These are phyloP conservation scores for Phylloscopus collybita DNA, from an alignment of 2,797 vertebrate species.

Conservation along the genomic window DNA sequence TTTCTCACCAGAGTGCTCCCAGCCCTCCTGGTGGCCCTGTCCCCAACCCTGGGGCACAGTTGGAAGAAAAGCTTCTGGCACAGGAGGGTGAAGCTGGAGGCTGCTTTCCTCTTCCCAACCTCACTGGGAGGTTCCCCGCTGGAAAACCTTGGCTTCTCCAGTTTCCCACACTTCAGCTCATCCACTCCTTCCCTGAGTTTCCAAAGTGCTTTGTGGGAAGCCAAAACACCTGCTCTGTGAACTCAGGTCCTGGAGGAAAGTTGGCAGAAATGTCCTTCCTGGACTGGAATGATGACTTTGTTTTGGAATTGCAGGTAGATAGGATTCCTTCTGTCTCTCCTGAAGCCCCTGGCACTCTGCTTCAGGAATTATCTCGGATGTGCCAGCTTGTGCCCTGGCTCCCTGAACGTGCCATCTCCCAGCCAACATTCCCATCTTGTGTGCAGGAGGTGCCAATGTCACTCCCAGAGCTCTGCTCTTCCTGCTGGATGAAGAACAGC, in stretches of 20 bases:
- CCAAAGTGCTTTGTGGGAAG: background rate
- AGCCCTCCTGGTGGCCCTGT: background rate
- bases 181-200: background rate
- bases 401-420: background rate
- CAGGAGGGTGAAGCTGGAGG: background rate
- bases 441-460: background rate
- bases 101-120: background rate
- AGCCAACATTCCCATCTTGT: background rate
- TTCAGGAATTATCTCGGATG: accelerated
- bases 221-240: constrained; percentile 33
- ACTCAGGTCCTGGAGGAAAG: background rate
- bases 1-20: background rate
- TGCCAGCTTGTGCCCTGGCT: background rate
- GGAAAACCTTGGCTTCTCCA: background rate
- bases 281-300: background rate
- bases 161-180: background rate
- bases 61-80: background rate
- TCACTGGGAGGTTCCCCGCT: background rate
- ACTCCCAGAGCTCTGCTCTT: background rate
- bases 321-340: background rate
- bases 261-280: background rate
- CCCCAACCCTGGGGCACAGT: accelerated
- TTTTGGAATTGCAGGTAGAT: background rate
- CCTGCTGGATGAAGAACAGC: background rate
- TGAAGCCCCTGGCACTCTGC: accelerated